A percentile compares a stretch with the other conserved stretches of the same genome.
Conservation (phyloP, 2,113 vertebrate species). For the Noturus placidus region DNA sequence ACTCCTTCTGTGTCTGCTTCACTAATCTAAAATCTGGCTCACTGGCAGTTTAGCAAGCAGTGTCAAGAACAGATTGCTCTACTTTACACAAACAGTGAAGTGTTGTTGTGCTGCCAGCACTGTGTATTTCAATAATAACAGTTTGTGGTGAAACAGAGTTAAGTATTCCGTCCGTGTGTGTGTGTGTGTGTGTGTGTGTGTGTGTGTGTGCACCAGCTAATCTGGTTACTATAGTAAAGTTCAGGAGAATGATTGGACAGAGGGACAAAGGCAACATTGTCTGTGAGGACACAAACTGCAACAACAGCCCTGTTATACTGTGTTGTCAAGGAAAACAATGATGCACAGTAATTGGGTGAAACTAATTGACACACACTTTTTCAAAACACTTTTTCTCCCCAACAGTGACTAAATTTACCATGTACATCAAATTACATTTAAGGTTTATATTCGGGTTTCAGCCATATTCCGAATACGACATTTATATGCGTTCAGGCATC, state of each 20-base stretch:
- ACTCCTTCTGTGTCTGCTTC: conserved; percentile 24
- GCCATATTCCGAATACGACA: too few relatives aligned
- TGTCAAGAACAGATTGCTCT: conserved; percentile 49
- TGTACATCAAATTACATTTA: too few relatives aligned
- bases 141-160: conserved; percentile 44
- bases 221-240: conserved; percentile 46
- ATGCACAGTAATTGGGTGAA: background rate
- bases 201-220: conserved; percentile 29
- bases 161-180: conserved; percentile 42
- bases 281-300: background rate
- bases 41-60: conserved; percentile 55
- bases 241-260: background rate
- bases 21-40: conserved; percentile 47
- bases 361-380: background rate
- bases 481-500: too few relatives aligned
- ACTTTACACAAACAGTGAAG: conserved; percentile 46
- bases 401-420: too few relatives aligned
- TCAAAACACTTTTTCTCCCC: background rate
- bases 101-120: conserved; percentile 40
- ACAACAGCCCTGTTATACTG: background rate
- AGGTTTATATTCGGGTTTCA: too few relatives aligned
- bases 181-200: background rate
- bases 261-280: conserved; percentile 3
- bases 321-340: background rate
- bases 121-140: conserved; percentile 52